Conservation (phyloP, 1,140 invertebrate genomes). For the Caenorhabditis brenneri region DNA sequence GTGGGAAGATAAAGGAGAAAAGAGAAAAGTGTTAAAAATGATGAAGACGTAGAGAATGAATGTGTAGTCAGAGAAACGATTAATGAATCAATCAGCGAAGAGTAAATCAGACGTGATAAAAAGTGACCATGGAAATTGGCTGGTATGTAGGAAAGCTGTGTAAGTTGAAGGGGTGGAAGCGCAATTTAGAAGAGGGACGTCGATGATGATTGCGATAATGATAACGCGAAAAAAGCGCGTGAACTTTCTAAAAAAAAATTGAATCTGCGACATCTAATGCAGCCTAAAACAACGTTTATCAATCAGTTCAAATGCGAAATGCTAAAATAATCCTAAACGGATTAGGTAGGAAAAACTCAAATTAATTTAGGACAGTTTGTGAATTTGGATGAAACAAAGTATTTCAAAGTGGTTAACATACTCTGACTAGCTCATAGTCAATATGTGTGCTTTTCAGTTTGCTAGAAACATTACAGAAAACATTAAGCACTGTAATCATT, state of each 20-base stretch:
- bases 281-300: not conserved
- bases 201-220: not conserved
- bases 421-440: no score
- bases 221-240: constrained; percentile 1
- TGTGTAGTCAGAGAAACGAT: not conserved
- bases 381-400: no score
- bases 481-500: no score
- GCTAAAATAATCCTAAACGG: no score
- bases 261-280: not conserved
- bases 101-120: constrained; percentile 42
- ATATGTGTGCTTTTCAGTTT: no score
- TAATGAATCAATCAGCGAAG: constrained; percentile 40
- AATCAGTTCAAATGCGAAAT: constrained; percentile 2
- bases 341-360: no score
- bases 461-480: no score
- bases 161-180: not conserved
- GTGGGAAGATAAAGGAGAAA: not conserved
- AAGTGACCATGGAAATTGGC: constrained; percentile 32
- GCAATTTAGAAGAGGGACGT: not conserved
- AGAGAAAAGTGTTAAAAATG: not conserved
- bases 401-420: no score
- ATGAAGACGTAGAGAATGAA: not conserved
- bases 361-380: no score
- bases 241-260: not conserved
- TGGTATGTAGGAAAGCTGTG: not conserved